phyloP scores from a whole-genome alignment of 2,797 vertebrate genomes.

The Margarornis squamiger region DNA sequence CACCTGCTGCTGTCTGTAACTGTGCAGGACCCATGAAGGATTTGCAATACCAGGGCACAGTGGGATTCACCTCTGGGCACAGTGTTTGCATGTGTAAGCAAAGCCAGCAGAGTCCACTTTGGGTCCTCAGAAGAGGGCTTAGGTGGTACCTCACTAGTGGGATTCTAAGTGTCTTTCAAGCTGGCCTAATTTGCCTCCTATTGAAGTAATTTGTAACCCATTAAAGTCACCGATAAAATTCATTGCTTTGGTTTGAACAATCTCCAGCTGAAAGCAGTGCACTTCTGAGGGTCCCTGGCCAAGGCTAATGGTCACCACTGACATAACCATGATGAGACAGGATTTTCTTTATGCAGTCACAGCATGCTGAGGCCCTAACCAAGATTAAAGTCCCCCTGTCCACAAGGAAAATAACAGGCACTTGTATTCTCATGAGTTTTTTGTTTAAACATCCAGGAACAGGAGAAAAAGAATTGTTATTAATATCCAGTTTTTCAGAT shows the following conservation, averaged over 20 bases:
- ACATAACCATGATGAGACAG: accelerated
- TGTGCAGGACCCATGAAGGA: not conserved
- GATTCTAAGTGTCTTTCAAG: not conserved
- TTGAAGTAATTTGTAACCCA: not conserved
- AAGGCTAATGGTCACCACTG: not conserved
- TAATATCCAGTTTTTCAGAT: not conserved
- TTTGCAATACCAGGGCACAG: not conserved
- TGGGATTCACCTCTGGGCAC: not conserved
- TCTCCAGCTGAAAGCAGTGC: not conserved
- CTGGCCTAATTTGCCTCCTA: not conserved
- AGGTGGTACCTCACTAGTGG: not conserved
- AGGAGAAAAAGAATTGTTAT: not conserved
- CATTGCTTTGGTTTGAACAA: not conserved
- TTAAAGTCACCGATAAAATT: not conserved
- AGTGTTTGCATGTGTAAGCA: accelerated
- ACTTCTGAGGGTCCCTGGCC: not conserved
- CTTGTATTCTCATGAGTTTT: not conserved
- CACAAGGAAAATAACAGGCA: not conserved
- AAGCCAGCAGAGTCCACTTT: not conserved
- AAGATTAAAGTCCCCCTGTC: not conserved
- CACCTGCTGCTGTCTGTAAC: not conserved
- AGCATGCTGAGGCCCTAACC: not conserved
- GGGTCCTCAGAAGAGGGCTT: not conserved
- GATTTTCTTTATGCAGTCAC: not conserved
- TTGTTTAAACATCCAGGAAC: not conserved